Percentiles rank a stretch among this genome's conserved stretches.
phyloP scores from a whole-genome alignment of 2,888 invertebrate species.

The Phymatocera aterrima region DNA sequence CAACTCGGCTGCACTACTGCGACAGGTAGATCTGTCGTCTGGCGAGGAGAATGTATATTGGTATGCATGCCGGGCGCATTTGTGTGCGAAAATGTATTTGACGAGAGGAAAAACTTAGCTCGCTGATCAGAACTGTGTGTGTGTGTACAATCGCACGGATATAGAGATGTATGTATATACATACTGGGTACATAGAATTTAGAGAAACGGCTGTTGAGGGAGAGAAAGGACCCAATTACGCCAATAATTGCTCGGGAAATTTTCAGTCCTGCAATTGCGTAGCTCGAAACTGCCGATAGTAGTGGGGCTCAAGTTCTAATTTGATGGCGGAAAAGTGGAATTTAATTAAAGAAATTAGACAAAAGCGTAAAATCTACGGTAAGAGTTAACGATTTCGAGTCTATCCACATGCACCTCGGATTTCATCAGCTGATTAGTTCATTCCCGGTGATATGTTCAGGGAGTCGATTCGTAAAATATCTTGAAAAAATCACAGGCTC shows the following conservation, averaged over 20 bases:
- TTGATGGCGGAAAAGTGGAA: background rate
- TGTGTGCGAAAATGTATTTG: background rate
- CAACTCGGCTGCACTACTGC: constrained; percentile 31
- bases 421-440: background rate
- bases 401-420: background rate
- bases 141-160: too few species aligned
- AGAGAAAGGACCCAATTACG: constrained; percentile 7
- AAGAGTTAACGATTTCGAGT: constrained; percentile 8
- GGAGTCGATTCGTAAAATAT: too few species aligned
- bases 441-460: background rate
- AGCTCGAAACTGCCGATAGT: background rate
- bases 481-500: too few species aligned
- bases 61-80: background rate
- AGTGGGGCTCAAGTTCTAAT: background rate
- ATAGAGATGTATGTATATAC: too few species aligned
- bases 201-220: background rate
- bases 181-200: too few species aligned
- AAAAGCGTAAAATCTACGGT: background rate
- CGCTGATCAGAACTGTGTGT: background rate
- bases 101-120: background rate
- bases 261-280: background rate
- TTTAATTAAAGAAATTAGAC: constrained; percentile 27
- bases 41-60: background rate
- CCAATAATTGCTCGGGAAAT: constrained; percentile 14
- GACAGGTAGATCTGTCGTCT: constrained; percentile 1